phyloP scores from a whole-genome alignment of 2,113 vertebrate genomes.

The Ondatra zibethicus region DNA sequence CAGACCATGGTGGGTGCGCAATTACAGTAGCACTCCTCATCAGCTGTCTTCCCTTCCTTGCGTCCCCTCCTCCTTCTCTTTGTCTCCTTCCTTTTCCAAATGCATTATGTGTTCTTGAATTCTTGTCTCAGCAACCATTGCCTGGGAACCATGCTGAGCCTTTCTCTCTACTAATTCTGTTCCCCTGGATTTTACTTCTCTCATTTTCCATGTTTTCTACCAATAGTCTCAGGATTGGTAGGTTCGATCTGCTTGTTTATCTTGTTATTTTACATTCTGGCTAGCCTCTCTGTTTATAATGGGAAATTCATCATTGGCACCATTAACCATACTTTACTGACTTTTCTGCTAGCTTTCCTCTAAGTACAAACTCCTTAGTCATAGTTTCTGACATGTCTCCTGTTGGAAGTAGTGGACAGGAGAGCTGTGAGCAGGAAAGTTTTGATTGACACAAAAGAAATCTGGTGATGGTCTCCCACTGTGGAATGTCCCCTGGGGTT shows the following conservation, averaged over 20 bases:
- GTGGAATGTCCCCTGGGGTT: neutral
- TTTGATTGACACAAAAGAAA: neutral
- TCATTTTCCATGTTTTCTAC: neutral
- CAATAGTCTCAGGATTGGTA: neutral
- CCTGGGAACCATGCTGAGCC: neutral
- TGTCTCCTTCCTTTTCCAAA: neutral
- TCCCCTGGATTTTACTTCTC: neutral
- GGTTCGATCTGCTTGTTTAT: neutral
- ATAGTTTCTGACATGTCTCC: neutral
- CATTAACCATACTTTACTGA: neutral
- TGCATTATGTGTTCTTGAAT: neutral
- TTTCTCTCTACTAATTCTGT: neutral
- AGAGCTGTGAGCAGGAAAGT: neutral
- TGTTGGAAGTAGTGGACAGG: neutral
- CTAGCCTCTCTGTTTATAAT: neutral
- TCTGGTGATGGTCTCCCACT: neutral
- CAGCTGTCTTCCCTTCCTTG: neutral
- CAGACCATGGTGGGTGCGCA: neutral
- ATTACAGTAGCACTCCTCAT: neutral
- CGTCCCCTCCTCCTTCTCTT: neutral
- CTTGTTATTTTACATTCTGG: neutral
- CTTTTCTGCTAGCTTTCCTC: neutral
- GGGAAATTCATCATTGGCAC: neutral
- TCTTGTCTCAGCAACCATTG: neutral
- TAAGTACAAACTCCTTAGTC: neutral